Base-by-base conservation (phyloP, 64 coral and sea anemone genomes). In the Pocillopora damicornis region DNA sequence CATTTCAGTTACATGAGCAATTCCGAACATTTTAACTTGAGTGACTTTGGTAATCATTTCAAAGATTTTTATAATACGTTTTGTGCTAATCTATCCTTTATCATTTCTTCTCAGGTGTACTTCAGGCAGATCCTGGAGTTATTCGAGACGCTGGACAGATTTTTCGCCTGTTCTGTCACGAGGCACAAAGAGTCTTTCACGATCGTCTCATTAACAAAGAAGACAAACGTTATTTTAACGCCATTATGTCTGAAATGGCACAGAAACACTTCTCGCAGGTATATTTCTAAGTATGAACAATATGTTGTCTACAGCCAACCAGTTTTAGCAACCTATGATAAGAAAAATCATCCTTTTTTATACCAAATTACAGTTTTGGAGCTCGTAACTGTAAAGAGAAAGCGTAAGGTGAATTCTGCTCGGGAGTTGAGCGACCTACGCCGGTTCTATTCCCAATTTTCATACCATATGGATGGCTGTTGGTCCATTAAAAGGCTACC, bases 201-300 rank as follows among this genome's bases (percentile, higher is more conserved):
- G 96, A 99, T 90, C 96, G 96, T 77, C 79, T 99, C 12, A 99
- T 99, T 22, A 99, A 99, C 79, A 86, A 95, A 61, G 96, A 99
- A 79, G 96, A 99, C 66, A 99, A 99, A 36, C 92, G 75, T 37
- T 99, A 94, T 86, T 98, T 98, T 64, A 95, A 94, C 78, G 87
- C 89, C 0, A 98, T 98, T n/a, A 34, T 98, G 60, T 88, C 96
- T 2, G 96, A 98, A 58, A 98, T 98, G 96, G 87, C 96, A 5
- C 96, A 95, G 75, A 98, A 98, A 86, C 96, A 98, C 64, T 98
- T 98, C 90, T 95, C 92, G 35, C 96, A 95, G 89, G 93, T 92
- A 5, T 69, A 36, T 1, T 60, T 23, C 1, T 60, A 11, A 20
- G 7, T 67, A 67, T 1, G 64, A 16, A 8, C 17, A 16, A 20